These are phyloP conservation scores for Microplitis mediator DNA, from an alignment of 1,140 invertebrate species.

Conservation along the genomic window DNA sequence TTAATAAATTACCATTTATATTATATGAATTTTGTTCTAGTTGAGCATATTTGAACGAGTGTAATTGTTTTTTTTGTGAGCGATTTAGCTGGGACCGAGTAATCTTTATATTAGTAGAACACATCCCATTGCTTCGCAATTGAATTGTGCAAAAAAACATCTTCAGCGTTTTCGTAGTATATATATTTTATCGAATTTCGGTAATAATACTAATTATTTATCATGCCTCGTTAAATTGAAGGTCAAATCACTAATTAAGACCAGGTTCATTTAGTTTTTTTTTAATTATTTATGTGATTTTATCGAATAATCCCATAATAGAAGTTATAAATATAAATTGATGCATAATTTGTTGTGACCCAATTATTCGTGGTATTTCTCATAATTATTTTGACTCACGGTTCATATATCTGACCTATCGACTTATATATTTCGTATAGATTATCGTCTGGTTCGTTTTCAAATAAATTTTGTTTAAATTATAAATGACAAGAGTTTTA, in stretches of 20 bases:
- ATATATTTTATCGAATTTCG: no score
- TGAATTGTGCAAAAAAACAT: no score
- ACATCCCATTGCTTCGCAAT: no score
- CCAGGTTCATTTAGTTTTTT: not conserved
- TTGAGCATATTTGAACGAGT: no score
- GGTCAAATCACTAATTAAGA: not conserved
- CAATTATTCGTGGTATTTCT: not conserved
- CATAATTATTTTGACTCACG: not conserved
- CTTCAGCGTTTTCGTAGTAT: no score
- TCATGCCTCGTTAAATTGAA: not conserved
- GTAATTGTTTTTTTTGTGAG: no score
- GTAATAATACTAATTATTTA: not conserved
- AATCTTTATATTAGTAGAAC: no score
- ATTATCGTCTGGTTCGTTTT: not conserved
- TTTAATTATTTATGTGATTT: not conserved
- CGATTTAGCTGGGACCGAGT: no score
- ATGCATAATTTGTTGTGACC: constrained; percentile 9
- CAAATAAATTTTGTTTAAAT: not conserved
- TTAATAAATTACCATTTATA: no score
- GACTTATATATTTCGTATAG: not conserved
- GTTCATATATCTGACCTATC: constrained; percentile 7
- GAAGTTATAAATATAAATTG: not conserved
- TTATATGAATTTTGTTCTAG: no score
- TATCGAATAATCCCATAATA: not conserved
- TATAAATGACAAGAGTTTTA: not conserved